Evolutionary conservation across 2,888 invertebrate genomes (phyloP).

Genomic region (Pegoplata infirma): DNA sequence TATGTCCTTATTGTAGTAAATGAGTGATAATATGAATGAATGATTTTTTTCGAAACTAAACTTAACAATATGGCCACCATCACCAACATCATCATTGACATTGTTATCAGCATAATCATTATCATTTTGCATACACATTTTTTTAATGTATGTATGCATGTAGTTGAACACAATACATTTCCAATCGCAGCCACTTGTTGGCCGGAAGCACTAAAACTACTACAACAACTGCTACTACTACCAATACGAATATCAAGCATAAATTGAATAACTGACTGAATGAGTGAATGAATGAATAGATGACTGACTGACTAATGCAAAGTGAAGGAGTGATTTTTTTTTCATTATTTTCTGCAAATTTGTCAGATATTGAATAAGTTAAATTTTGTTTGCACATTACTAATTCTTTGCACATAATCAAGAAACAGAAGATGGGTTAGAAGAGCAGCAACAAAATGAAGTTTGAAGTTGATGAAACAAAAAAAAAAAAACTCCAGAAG

Average conservation of each 20-base stretch:
- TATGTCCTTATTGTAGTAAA: too few relatives aligned
- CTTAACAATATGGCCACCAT: conserved; percentile 45
- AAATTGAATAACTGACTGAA: conserved; percentile 21
- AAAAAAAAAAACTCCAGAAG: not conserved
- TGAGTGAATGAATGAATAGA: conserved; percentile 16
- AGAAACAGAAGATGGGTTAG: not conserved
- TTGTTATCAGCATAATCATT: conserved; percentile 30
- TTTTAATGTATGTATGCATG: not conserved
- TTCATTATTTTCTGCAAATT: conserved; percentile 28
- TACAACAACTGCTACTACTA: too few relatives aligned
- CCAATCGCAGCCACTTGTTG: conserved; percentile 39
- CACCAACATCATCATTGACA: conserved; percentile 29
- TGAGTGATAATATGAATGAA: conserved; percentile 4
- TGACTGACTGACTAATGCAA: too few relatives aligned
- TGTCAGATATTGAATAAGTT: conserved; percentile 47
- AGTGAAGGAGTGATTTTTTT: conserved; percentile 1
- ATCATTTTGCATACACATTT: conserved; percentile 26
- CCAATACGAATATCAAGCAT: too few relatives aligned
- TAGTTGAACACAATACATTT: not conserved
- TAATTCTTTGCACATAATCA: conserved; percentile 39
- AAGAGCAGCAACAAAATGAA: not conserved
- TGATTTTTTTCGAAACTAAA: too few relatives aligned
- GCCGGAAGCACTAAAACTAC: conserved; percentile 42
- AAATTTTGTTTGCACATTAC: conserved; percentile 34
- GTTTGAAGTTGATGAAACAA: too few relatives aligned